phyloP scores from a whole-genome alignment of 2,797 vertebrate species.

The Channa striata region DNA sequence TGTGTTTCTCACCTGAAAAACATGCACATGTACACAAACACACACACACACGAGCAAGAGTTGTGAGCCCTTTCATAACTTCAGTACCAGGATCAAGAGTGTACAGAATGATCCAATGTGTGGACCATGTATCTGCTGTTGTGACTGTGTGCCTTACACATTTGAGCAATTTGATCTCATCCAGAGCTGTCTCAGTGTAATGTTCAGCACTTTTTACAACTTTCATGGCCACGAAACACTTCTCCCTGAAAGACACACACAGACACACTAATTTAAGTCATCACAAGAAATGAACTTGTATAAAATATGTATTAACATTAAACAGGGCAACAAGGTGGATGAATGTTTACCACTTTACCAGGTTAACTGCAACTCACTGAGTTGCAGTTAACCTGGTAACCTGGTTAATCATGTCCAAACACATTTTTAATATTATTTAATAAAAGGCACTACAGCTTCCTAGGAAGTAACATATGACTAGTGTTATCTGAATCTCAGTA shows the following conservation, averaged over 20 bases:
- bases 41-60: neutral
- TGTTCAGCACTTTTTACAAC: slow-evolving; percentile 99
- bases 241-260: slow-evolving; percentile 84
- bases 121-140: neutral
- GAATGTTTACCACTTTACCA: too few relatives aligned
- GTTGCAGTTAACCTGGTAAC: too few relatives aligned
- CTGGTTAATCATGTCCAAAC: too few relatives aligned
- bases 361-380: too few relatives aligned
- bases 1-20: slow-evolving; percentile 91
- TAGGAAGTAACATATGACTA: too few relatives aligned
- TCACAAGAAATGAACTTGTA: neutral
- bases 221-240: slow-evolving; percentile 98
- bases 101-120: too few relatives aligned
- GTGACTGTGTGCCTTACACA: slow-evolving; percentile 84
- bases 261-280: neutral
- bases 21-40: slow-evolving; percentile 1
- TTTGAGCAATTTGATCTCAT: slow-evolving; percentile 96
- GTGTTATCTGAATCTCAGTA: too few relatives aligned
- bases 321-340: neutral
- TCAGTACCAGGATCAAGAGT: neutral
- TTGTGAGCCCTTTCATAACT: neutral
- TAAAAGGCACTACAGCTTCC: too few relatives aligned
- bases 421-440: too few relatives aligned
- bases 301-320: neutral
- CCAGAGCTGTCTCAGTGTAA: slow-evolving; percentile 97